Percentiles rank a stretch among this genome's conserved stretches.
Conservation (phyloP, 2,888 invertebrate species). For the Megalurothrips usitatus region DNA sequence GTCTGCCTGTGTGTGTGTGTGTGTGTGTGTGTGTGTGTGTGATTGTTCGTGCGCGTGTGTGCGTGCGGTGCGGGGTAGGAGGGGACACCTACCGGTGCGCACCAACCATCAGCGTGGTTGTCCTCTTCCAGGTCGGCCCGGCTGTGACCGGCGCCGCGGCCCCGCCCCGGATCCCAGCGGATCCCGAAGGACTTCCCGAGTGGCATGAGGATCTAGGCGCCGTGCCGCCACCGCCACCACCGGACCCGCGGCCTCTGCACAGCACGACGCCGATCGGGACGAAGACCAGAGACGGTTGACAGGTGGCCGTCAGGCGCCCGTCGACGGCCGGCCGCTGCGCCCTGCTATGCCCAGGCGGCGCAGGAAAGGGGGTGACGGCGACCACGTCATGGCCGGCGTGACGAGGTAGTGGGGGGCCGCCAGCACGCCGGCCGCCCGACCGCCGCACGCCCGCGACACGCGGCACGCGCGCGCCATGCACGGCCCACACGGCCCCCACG, state of each 20-base stretch:
- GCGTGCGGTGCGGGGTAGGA: neutral
- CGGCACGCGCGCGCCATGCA: neutral
- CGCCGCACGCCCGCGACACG: neutral
- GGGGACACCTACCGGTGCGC: too few relatives aligned
- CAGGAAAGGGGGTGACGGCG: neutral
- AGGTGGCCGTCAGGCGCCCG: too few relatives aligned
- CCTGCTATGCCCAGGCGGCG: conserved; percentile 13
- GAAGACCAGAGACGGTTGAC: too few relatives aligned
- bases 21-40: neutral
- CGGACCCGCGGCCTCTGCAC: too few relatives aligned
- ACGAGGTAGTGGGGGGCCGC: neutral
- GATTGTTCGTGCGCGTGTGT: neutral
- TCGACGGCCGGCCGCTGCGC: neutral
- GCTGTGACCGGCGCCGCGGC: too few relatives aligned
- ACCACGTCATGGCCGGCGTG: neutral
- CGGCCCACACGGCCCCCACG: neutral
- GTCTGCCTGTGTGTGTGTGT: neutral
- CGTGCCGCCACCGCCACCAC: too few relatives aligned
- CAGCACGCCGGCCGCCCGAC: neutral
- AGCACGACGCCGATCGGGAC: too few relatives aligned
- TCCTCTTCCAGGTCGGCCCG: too few relatives aligned
- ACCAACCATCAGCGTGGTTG: too few relatives aligned
- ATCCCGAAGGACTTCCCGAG: too few relatives aligned
- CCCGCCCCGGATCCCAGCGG: too few relatives aligned
- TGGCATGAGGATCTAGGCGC: too few relatives aligned